Evolutionary conservation across 1,140 invertebrate genomes (phyloP), one percentile per base, ranked within the genome.

Genomic region (Trachymyrmex cornetzi): DNA sequence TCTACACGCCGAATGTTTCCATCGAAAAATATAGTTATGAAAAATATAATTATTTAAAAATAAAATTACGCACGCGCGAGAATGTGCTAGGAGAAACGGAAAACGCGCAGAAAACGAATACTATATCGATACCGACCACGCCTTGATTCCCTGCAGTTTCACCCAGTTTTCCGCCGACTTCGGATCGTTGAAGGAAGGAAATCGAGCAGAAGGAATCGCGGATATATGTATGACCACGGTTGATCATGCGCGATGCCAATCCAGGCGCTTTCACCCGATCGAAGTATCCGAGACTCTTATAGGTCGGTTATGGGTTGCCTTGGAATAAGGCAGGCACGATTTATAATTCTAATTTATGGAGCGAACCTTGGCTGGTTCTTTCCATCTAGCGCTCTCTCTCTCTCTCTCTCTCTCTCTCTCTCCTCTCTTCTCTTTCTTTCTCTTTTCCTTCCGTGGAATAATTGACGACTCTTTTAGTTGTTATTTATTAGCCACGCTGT

Each of bases 181-280:
- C 44, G 48, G 16, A 50, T 72, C 79, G 80, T 55, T 27, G 34
- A 50, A 53, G 55, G 69, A 84, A 75, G 79, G 80, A 87, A 89
- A 87, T 85, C 86, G 66, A 87, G 53, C 63, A 44, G 66, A 71
- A 75, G 44, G 57, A 50, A 88, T 77, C 48, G 53, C 77, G 50
- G 38, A 71, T 72, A 89, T 57, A 11, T n/a, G 48, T 48, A 84
- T 69, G 74, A 57, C 77, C 50, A 53, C 75, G 57, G 50, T 48
- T 77, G 89, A 55, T 89, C 88, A 87, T 87, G 88, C 88, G 88
- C 88, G 74, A 87, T 71, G 50, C 16, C 12, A 59, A 89, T 89
- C 71, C 77, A 67, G 77, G 24, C 88, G 85, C 88, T 90, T 90
- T 90, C 88, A 89, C 85, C 72, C 27, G 69, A 84, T 75, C 69